Evolutionary conservation across 2,888 invertebrate species (phyloP).

Genomic region (Archips crataeganus): DNA sequence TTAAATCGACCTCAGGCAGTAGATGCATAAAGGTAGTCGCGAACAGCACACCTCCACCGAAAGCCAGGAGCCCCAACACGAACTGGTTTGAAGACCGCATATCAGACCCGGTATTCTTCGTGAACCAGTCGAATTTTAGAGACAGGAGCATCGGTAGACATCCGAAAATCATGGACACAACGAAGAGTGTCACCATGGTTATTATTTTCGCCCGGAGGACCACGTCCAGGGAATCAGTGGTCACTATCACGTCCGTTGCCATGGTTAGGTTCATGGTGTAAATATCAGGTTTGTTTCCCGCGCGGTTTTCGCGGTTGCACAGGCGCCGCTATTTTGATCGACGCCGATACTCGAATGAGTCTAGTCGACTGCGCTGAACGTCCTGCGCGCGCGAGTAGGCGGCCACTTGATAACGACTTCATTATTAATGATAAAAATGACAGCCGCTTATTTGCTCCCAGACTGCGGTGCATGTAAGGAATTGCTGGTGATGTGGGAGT

Average conservation of each 20-base stretch:
- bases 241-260: slow-evolving; percentile 43
- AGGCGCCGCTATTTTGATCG: slow-evolving; percentile 45
- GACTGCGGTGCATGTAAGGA: slow-evolving; percentile 44
- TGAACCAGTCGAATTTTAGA: slow-evolving; percentile 88
- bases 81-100: slow-evolving; percentile 80
- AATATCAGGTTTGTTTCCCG: slow-evolving; percentile 45
- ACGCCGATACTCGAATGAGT: slow-evolving; percentile 63
- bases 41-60: slow-evolving; percentile 93
- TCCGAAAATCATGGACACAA: slow-evolving; percentile 91
- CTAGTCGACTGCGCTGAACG: slow-evolving; percentile 50
- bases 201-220: slow-evolving; percentile 91
- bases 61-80: slow-evolving; percentile 89
- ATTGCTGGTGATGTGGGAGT: slow-evolving; percentile 22
- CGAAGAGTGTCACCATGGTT: slow-evolving; percentile 92
- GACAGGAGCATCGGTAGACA: slow-evolving; percentile 90
- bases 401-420: slow-evolving; percentile 73
- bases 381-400: slow-evolving; percentile 67
- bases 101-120: slow-evolving; percentile 68
- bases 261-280: slow-evolving; percentile 52
- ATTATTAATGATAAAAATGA: slow-evolving; percentile 78
- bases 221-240: slow-evolving; percentile 58
- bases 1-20: slow-evolving; percentile 92
- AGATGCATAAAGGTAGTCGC: slow-evolving; percentile 94
- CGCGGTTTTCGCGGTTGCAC: slow-evolving; percentile 42
- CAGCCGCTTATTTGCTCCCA: slow-evolving; percentile 60